Evolutionary conservation across 2,113 vertebrate species (phyloP).

Genomic region (Tiliqua scincoides): DNA sequence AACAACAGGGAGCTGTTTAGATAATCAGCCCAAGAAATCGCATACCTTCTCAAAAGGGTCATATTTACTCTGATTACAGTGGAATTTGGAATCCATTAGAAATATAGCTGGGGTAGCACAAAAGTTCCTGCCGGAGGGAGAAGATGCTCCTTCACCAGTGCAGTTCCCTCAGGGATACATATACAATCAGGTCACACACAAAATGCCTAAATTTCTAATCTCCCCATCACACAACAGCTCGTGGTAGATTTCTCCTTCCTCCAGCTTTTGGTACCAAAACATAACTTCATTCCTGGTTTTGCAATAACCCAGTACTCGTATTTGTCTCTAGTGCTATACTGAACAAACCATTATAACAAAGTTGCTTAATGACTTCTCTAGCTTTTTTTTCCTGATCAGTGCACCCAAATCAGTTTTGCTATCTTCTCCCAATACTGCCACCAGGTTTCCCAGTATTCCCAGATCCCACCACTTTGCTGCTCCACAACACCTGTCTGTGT

Average conservation of each 20-base stretch:
- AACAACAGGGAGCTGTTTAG: not conserved
- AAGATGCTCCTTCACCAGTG: not conserved
- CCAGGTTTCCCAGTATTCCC: not conserved
- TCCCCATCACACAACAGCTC: not conserved
- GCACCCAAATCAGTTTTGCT: not conserved
- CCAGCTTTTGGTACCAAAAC: not conserved
- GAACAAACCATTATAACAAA: not conserved
- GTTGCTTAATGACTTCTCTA: not conserved
- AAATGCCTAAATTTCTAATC: not conserved
- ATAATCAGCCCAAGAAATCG: conserved; percentile 3
- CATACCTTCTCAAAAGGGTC: not conserved
- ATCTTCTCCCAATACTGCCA: not conserved
- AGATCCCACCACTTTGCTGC: too few species aligned
- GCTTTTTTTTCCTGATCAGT: not conserved
- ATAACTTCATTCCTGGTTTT: not conserved
- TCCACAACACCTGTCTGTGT: not conserved
- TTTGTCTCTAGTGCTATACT: not conserved
- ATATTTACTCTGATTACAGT: conserved; percentile 21
- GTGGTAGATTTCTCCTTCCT: not conserved
- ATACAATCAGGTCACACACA: not conserved
- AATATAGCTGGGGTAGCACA: conserved; percentile 9
- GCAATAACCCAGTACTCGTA: not conserved
- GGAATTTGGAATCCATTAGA: conserved; percentile 32
- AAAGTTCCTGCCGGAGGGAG: not conserved
- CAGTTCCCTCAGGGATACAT: not conserved